Conservation (phyloP, 2,888 invertebrate genomes). For the Melipona bicolor region DNA sequence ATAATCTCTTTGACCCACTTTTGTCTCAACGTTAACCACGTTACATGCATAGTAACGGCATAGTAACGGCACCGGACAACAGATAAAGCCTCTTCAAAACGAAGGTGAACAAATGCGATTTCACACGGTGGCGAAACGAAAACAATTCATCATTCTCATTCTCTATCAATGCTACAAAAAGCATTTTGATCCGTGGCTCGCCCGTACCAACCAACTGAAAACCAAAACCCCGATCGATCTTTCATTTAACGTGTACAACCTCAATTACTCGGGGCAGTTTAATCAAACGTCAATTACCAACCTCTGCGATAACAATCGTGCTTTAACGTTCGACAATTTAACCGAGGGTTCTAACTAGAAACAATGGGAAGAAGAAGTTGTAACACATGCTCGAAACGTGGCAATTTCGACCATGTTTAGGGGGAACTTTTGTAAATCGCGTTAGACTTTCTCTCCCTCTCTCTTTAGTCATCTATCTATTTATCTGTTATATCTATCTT, state of each 20-base stretch:
- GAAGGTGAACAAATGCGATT: background rate
- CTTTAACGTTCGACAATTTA: slow-evolving; percentile 17
- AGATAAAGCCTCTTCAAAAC: background rate
- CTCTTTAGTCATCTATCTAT: too few relatives aligned
- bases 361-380: background rate
- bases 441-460: background rate
- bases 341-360: background rate
- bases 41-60: too few relatives aligned
- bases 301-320: slow-evolving; percentile 16
- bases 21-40: background rate
- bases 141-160: slow-evolving; percentile 1
- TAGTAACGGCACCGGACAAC: background rate
- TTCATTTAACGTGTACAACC: slow-evolving; percentile 9
- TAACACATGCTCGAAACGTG: background rate
- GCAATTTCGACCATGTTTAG: slow-evolving; percentile 5
- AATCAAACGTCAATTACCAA: slow-evolving; percentile 21
- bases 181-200: background rate
- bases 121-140: background rate
- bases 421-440: slow-evolving; percentile 8
- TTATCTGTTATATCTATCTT: background rate
- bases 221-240: slow-evolving; percentile 19
- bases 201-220: background rate
- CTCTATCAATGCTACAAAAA: background rate
- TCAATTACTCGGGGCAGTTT: slow-evolving; percentile 1
- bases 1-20: background rate